Percentiles rank a stretch among this genome's conserved stretches.
Conservation (phyloP, 2,888 invertebrate species). For the Acleris holmiana region DNA sequence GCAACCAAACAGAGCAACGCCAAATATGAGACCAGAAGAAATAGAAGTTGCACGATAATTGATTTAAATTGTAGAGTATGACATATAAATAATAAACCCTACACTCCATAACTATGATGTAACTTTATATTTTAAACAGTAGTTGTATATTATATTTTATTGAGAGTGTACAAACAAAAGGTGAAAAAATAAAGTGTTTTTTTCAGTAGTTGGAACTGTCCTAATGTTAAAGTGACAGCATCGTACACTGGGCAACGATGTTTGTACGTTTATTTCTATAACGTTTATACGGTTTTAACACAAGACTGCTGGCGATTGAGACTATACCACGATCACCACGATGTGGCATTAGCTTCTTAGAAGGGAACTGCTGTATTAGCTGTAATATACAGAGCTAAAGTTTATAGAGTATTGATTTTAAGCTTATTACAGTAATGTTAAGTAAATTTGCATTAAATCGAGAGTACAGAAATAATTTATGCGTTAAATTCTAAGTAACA, state of each 20-base stretch:
- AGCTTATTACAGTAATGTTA: conserved; percentile 30
- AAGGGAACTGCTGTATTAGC: background rate
- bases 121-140: too few relatives aligned
- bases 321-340: background rate
- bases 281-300: background rate
- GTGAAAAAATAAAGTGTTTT: too few relatives aligned
- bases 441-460: conserved; percentile 26
- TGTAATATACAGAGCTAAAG: conserved; percentile 9
- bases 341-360: background rate
- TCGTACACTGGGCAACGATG: conserved; percentile 6
- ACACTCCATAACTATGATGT: too few relatives aligned
- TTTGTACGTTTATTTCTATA: background rate
- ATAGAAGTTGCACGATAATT: too few relatives aligned
- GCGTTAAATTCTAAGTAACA: background rate
- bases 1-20: too few relatives aligned
- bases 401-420: conserved; percentile 37
- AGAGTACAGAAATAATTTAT: conserved; percentile 26
- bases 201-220: conserved; percentile 13
- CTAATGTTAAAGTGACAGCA: conserved; percentile 11
- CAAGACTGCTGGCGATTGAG: background rate
- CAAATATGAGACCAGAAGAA: too few relatives aligned
- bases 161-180: too few relatives aligned
- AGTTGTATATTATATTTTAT: too few relatives aligned
- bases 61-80: too few relatives aligned
- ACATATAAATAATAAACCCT: too few relatives aligned